Evolutionary conservation across 1,140 invertebrate genomes (phyloP).

Genomic region (Drosophila bipectinata): DNA sequence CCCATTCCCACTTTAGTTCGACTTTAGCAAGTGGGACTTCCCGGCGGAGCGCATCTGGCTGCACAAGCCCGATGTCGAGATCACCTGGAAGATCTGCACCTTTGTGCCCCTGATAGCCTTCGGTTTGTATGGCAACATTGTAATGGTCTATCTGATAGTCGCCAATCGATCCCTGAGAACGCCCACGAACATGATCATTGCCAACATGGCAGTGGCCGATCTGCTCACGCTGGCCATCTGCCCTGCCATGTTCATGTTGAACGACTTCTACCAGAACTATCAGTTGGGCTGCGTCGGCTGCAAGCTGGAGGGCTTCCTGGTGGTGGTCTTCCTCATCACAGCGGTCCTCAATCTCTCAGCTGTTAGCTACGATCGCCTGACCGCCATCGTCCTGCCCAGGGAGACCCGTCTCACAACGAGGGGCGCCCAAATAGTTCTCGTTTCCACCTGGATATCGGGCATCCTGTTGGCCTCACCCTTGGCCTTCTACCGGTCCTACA

Average conservation of each 20-base stretch:
- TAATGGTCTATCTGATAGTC: slow-evolving; percentile 88
- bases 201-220: slow-evolving; percentile 92
- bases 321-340: slow-evolving; percentile 88
- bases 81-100: slow-evolving; percentile 86
- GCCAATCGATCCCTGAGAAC: slow-evolving; percentile 88
- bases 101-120: slow-evolving; percentile 87
- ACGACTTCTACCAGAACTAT: slow-evolving; percentile 91
- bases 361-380: slow-evolving; percentile 92
- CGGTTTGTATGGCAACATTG: slow-evolving; percentile 89
- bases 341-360: slow-evolving; percentile 91
- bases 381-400: slow-evolving; percentile 90
- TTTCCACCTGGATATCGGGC: slow-evolving; percentile 88
- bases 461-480: slow-evolving; percentile 87
- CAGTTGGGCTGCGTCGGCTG: slow-evolving; percentile 89
- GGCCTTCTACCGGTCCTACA: slow-evolving; percentile 87
- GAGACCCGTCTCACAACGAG: slow-evolving; percentile 87
- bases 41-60: slow-evolving; percentile 86
- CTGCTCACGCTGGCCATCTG: slow-evolving; percentile 90
- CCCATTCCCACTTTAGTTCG: slow-evolving; percentile 32
- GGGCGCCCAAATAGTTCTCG: slow-evolving; percentile 86
- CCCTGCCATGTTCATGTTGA: slow-evolving; percentile 88
- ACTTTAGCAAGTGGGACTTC: slow-evolving; percentile 78
- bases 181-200: slow-evolving; percentile 92
- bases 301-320: slow-evolving; percentile 88
- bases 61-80: slow-evolving; percentile 85